Percentiles rank a stretch among this genome's conserved stretches.
phyloP scores from a whole-genome alignment of 2,888 invertebrate species.

The Caenorhabditis afra region DNA sequence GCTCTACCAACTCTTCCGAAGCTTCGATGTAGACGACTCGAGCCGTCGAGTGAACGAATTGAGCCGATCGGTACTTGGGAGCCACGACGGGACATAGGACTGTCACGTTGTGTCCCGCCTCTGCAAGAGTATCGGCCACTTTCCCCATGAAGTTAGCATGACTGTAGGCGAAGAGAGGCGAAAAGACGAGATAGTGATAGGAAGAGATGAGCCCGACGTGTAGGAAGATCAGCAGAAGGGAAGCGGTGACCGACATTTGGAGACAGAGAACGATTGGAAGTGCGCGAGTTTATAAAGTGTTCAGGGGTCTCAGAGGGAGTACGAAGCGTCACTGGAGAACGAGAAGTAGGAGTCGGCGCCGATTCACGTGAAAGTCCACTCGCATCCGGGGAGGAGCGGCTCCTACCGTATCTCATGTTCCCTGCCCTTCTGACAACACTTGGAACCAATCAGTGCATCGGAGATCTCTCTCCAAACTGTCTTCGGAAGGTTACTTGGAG shows the following conservation, averaged over 20 bases:
- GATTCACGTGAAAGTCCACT: neutral
- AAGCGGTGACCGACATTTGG: neutral
- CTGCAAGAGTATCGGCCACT: conserved; percentile 49
- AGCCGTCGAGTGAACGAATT: neutral
- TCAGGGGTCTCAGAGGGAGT: neutral
- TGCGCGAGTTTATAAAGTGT: conserved; percentile 2
- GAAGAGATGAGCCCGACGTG: neutral
- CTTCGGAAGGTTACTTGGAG: too few relatives aligned
- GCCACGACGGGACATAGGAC: conserved; percentile 10
- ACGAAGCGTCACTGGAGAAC: neutral
- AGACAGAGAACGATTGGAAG: neutral
- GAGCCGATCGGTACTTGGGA: neutral
- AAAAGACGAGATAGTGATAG: conserved; percentile 16
- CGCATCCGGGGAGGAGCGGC: neutral
- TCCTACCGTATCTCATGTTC: neutral
- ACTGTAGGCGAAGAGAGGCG: conserved; percentile 40
- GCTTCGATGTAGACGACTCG: conserved; percentile 11
- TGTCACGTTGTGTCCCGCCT: conserved; percentile 56
- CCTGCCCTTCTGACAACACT: neutral
- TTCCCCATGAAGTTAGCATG: conserved; percentile 44
- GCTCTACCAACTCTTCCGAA: neutral
- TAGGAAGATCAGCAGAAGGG: neutral
- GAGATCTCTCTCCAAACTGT: too few relatives aligned
- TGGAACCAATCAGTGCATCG: neutral
- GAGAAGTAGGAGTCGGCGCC: neutral